Conservation (phyloP, 2,888 invertebrate species). For the Rhagonycha fulva region DNA sequence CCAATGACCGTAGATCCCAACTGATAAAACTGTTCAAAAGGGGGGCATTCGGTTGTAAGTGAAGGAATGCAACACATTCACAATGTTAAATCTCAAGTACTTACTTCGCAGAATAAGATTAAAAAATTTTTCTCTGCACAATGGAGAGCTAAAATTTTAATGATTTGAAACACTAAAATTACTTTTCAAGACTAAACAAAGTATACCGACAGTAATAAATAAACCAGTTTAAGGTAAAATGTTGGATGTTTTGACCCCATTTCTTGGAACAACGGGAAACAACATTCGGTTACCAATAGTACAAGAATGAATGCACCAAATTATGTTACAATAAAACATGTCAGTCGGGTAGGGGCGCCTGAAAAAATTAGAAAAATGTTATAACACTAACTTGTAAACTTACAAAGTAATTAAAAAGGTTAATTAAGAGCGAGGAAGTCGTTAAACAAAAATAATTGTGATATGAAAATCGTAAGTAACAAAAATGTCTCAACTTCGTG, state of each 20-base stretch:
- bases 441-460: not conserved
- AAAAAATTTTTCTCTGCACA: not conserved
- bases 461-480: not conserved
- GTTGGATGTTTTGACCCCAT: not conserved
- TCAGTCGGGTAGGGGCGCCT: not conserved
- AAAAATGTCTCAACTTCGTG: not conserved
- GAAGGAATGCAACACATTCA: not conserved
- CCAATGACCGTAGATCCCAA: not conserved
- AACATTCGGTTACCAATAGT: not conserved
- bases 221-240: not conserved
- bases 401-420: not conserved
- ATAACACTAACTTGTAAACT: not conserved
- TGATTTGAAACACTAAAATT: not conserved
- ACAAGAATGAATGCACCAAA: not conserved
- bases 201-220: not conserved
- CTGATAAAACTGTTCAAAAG: not conserved
- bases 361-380: not conserved
- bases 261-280: not conserved
- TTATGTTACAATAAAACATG: not conserved
- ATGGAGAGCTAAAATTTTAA: not conserved
- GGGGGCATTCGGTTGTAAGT: not conserved
- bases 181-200: not conserved
- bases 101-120: not conserved
- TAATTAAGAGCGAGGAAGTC: not conserved
- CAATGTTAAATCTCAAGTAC: not conserved